Conservation (phyloP, 1,140 invertebrate species). For the Episyrphus balteatus region DNA sequence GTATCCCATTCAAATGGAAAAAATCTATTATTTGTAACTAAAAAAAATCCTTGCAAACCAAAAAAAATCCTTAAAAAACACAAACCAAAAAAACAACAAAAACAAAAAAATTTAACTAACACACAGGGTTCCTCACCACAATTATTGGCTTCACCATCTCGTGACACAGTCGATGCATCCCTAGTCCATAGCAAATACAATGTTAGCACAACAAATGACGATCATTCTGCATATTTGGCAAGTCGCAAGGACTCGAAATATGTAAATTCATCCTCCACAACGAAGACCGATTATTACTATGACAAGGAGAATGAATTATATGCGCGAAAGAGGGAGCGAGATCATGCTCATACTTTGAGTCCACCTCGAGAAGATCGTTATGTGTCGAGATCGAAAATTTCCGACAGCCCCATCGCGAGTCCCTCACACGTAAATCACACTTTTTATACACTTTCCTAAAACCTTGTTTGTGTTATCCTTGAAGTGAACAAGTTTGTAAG, state of each 20-base stretch:
- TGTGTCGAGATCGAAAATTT: background rate
- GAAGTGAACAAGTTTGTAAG: background rate
- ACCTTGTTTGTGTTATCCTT: no score
- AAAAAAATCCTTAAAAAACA: no score
- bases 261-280: slow-evolving; percentile 21
- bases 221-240: background rate
- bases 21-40: no score
- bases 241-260: slow-evolving; percentile 26
- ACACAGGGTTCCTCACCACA: slow-evolving; percentile 1
- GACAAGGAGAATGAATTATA: slow-evolving; percentile 36
- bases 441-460: no score
- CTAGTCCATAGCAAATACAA: slow-evolving; percentile 8
- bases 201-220: slow-evolving; percentile 7
- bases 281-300: slow-evolving; percentile 35
- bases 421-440: slow-evolving; percentile 2
- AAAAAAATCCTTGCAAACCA: no score
- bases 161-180: background rate
- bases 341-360: slow-evolving; percentile 22
- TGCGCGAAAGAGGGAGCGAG: slow-evolving; percentile 13
- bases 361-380: slow-evolving; percentile 30
- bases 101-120: background rate
- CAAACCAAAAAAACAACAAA: no score
- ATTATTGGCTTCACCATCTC: slow-evolving; percentile 1
- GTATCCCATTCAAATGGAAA: slow-evolving; percentile 4
- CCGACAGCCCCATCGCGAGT: slow-evolving; percentile 2